Evolutionary conservation across 2,797 vertebrate species (phyloP), one percentile per base, ranked within the genome.

Genomic region (Acanthopagrus latus): DNA sequence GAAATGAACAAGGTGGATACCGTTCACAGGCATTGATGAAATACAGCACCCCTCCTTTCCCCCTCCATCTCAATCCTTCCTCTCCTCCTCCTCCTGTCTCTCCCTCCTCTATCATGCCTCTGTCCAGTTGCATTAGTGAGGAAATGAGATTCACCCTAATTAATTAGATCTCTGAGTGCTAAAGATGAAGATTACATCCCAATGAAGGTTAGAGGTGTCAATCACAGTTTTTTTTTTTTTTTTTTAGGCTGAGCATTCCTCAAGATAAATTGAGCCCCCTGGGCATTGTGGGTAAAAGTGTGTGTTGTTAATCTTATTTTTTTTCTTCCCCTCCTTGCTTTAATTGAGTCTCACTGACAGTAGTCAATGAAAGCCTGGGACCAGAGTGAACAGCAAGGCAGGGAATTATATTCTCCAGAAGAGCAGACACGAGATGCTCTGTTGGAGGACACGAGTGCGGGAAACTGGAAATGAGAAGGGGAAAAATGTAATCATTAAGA

Each of bases 131-230:
- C 94, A 95, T 96, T 96, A 95, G 92, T 79, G 84, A 82, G 93
- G 94, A 95, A 96, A 96, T 96, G 93, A 96, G 94, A 95, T 95
- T 93, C 90, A 86, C 76, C 80, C 91, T 96, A 96, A 96, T 95
- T 96, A 96, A 96, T 96, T 95, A 94, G 92, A 95, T 93, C 88
- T 93, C 86, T 68, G 86, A 91, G 89, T 91, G 90, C 92, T 95
- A 94, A 96, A 96, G 94, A 95, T 93, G 90, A 93, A 93, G 92
- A 96, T 96, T 96, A 94, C 94, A 92, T 89, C 88, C 83, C 75
- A 92, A 91, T 93, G 93, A 95, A 95, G 94, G 93, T 95, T 95
- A 90, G 93, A 83, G 82, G 85, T 89, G 91, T 95, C 94, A 96
- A 93, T 95, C 92, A 95, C 85, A 83, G 23, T 72, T 80, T 87